phyloP scores from a whole-genome alignment of 2,888 invertebrate species.

The Schrankia costaestrigalis region DNA sequence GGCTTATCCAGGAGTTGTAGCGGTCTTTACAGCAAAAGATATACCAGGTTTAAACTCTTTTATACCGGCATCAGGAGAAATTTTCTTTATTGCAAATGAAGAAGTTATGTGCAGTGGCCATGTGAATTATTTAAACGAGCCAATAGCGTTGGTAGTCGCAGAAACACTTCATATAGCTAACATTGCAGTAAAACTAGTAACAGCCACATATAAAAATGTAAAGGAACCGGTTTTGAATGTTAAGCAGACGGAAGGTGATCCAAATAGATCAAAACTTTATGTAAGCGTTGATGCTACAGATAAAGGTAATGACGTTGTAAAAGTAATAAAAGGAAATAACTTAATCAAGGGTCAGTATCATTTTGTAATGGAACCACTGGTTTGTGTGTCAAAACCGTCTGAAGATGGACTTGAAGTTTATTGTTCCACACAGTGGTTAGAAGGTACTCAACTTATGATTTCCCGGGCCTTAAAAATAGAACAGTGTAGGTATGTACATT shows the following conservation, averaged over 20 bases:
- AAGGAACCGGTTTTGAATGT: conserved; percentile 49
- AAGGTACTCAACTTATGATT: conserved; percentile 75
- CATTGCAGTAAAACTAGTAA: conserved; percentile 77
- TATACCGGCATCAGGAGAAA: conserved; percentile 42
- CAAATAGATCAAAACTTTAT: conserved; percentile 29
- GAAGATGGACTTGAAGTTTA: conserved; percentile 85
- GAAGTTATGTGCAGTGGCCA: conserved; percentile 58
- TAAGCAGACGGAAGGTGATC: conserved; percentile 35
- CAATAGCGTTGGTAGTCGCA: conserved; percentile 77
- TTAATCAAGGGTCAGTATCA: conserved; percentile 84
- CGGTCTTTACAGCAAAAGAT: conserved; percentile 82
- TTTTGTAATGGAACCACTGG: conserved; percentile 86
- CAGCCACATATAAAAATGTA: conserved; percentile 70
- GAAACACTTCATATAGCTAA: conserved; percentile 73
- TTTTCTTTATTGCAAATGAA: conserved; percentile 45
- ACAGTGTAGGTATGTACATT: conserved; percentile 78
- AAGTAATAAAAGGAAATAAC: conserved; percentile 71
- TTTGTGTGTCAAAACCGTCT: conserved; percentile 81
- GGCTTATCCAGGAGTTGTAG: conserved; percentile 79
- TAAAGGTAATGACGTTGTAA: conserved; percentile 53
- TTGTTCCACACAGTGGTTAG: conserved; percentile 82
- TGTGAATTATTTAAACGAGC: conserved; percentile 50
- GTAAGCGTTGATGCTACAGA: conserved; percentile 35
- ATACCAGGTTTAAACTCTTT: conserved; percentile 85
- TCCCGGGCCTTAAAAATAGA: conserved; percentile 76